Percentiles rank a stretch among this genome's conserved stretches.
Conservation (phyloP, 2,113 vertebrate genomes). For the Lota lota region DNA sequence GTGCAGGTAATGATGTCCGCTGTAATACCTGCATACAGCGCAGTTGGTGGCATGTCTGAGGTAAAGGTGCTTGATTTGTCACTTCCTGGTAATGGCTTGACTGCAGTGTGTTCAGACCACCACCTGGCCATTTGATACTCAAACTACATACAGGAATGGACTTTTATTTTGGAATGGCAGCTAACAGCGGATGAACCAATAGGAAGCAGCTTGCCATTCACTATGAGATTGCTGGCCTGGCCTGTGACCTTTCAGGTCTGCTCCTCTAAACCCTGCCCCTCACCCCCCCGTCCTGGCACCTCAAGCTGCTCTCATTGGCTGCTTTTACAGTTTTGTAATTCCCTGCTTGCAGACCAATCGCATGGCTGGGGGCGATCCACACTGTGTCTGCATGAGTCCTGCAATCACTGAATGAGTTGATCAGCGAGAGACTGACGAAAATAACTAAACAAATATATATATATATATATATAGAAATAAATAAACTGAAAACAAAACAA, state of each 20-base stretch:
- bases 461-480: conserved; percentile 19
- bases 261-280: conserved; percentile 15
- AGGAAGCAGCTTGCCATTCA: conserved; percentile 10
- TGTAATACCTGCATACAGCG: conserved; percentile 75
- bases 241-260: neutral
- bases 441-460: conserved; percentile 5
- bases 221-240: conserved; percentile 9
- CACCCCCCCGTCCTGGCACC: neutral
- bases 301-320: conserved; percentile 42
- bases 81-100: conserved; percentile 49
- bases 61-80: conserved; percentile 69
- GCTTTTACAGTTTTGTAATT: conserved; percentile 25
- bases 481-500: conserved; percentile 9
- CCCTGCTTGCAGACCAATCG: conserved; percentile 35
- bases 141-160: conserved; percentile 29
- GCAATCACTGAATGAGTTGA: conserved; percentile 14
- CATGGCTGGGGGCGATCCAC: conserved; percentile 45
- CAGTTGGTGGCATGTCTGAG: conserved; percentile 79
- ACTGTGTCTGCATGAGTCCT: conserved; percentile 45
- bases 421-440: conserved; percentile 15
- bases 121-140: conserved; percentile 31
- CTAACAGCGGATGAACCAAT: conserved; percentile 21
- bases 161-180: conserved; percentile 18
- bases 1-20: conserved; percentile 82
- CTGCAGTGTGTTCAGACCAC: conserved; percentile 20